These are phyloP conservation scores for Copidosoma floridanum DNA, from an alignment of 1,140 invertebrate species.

Conservation along the genomic window DNA sequence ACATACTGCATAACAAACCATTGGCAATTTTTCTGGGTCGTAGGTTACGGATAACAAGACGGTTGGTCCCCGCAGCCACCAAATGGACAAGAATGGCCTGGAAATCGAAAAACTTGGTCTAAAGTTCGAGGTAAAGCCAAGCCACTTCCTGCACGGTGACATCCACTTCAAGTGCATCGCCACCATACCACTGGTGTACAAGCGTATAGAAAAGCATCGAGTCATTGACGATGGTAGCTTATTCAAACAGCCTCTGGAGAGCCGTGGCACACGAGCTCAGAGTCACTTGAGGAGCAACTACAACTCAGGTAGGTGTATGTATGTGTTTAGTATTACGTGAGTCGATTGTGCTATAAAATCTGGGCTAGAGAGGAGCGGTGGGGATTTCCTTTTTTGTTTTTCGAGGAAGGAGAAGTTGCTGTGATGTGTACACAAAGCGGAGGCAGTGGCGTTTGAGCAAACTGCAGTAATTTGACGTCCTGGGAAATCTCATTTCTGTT, in stretches of 20 bases:
- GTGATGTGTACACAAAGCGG: no score
- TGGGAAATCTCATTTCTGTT: constrained; percentile 9
- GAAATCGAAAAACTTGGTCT: constrained; percentile 71
- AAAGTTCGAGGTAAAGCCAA: constrained; percentile 71
- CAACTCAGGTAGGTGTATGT: background rate
- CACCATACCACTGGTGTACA: constrained; percentile 80
- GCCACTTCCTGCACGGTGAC: constrained; percentile 78
- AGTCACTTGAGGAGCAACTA: constrained; percentile 40
- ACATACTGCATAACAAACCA: no score
- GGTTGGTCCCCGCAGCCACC: constrained; percentile 48
- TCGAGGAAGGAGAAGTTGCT: no score
- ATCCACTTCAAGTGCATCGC: constrained; percentile 86
- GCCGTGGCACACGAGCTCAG: constrained; percentile 59
- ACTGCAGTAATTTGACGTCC: constrained; percentile 7
- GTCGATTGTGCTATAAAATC: no score
- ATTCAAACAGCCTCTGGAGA: constrained; percentile 65
- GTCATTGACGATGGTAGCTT: constrained; percentile 69
- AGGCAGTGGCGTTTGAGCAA: no score
- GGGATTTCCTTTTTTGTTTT: no score
- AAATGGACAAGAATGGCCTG: constrained; percentile 56
- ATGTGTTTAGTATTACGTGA: no score
- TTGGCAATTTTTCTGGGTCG: no score
- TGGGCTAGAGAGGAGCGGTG: no score
- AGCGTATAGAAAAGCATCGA: constrained; percentile 79
- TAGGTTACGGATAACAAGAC: no score